Evolutionary conservation across 2,113 vertebrate species (phyloP).

Genomic region (Natator depressus): DNA sequence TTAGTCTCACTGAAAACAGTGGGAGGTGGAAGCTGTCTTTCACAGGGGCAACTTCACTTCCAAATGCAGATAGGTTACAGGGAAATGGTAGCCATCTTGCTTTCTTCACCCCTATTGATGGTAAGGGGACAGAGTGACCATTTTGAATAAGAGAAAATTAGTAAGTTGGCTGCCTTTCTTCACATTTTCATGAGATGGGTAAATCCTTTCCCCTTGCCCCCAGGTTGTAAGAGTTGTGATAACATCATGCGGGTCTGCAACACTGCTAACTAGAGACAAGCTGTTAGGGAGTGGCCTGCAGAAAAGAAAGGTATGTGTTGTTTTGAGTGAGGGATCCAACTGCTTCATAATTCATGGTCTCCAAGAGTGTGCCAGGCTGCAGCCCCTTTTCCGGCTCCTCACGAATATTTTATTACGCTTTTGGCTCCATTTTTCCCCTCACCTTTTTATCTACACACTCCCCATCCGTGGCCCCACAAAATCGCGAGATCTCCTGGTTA

Average conservation of each 20-base stretch:
- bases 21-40: background rate
- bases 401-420: too few relatives aligned
- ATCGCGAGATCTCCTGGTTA: too few relatives aligned
- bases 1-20: background rate
- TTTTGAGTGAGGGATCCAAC: background rate
- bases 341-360: background rate
- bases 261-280: background rate
- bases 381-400: too few relatives aligned
- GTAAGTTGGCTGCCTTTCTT: background rate
- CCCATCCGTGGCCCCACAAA: too few relatives aligned
- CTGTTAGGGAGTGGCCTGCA: background rate
- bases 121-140: background rate
- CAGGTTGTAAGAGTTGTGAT: background rate
- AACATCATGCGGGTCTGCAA: background rate
- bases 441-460: too few relatives aligned
- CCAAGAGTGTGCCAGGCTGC: too few relatives aligned
- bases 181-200: background rate
- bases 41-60: background rate
- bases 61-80: background rate
- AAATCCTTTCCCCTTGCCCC: background rate
- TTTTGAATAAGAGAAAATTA: background rate
- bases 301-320: background rate
- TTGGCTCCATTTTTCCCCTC: too few relatives aligned
- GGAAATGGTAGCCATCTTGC: background rate
- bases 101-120: background rate